phyloP scores from a whole-genome alignment of 2,113 vertebrate species.

The Coturnix japonica region DNA sequence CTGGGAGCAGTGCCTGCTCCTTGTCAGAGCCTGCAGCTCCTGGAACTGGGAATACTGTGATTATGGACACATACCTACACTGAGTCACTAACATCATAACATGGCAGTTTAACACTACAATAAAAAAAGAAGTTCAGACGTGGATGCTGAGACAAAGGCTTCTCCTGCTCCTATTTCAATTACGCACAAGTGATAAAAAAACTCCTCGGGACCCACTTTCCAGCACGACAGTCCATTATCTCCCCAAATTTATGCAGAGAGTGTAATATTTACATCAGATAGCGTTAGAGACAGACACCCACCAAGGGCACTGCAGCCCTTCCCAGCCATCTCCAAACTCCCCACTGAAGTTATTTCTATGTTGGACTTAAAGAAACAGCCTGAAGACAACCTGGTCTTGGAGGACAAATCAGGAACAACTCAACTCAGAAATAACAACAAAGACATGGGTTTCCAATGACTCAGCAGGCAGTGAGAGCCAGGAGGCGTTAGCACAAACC shows the following conservation, averaged over 20 bases:
- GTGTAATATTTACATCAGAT: slow-evolving; percentile 41
- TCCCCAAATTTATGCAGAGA: slow-evolving; percentile 45
- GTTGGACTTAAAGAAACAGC: not conserved
- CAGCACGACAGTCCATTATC: slow-evolving; percentile 63
- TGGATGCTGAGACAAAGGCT: slow-evolving; percentile 42
- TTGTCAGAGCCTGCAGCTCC: not conserved
- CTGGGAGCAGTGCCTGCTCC: not conserved
- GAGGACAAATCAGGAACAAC: not conserved
- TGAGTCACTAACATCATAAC: slow-evolving; percentile 17
- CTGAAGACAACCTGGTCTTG: not conserved
- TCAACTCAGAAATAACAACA: not conserved
- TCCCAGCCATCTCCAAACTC: fast-evolving
- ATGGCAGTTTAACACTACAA: not conserved
- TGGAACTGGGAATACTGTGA: slow-evolving; percentile 19
- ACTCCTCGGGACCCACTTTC: slow-evolving; percentile 28
- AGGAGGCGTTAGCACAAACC: fast-evolving
- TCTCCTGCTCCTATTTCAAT: slow-evolving; percentile 38
- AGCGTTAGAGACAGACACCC: slow-evolving; percentile 18
- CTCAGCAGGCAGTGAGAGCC: not conserved
- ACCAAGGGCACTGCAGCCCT: not conserved
- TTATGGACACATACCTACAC: slow-evolving; percentile 63
- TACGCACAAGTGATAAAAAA: slow-evolving; percentile 26
- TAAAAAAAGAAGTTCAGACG: slow-evolving; percentile 35
- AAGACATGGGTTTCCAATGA: not conserved
- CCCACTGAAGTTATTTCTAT: not conserved